Evolutionary conservation across 2,797 vertebrate species (phyloP), one percentile per base, ranked within the genome.

Genomic region (Silurus aristotelis): DNA sequence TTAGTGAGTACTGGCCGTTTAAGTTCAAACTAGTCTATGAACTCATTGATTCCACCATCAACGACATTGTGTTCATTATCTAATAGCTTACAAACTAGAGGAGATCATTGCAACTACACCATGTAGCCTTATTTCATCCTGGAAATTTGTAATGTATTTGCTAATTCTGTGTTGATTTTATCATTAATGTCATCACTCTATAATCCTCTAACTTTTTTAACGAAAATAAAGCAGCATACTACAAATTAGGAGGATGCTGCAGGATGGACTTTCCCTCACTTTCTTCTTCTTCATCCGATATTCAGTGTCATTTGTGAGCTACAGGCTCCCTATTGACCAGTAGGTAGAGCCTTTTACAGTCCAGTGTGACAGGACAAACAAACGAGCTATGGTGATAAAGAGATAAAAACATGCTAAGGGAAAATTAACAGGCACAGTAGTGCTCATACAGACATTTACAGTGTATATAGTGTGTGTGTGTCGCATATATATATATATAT

Each of bases 321-420:
- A 83, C 84, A 70, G 22, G 87, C 84, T 88, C 86, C 87, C 88
- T 90, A 87, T 90, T 84, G 60, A 85, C 88, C 82, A 92, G 86
- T 80, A 89, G 89, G 48, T 88, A 31, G 52, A 84, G 86, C 88
- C 88, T 48, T 87, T 87, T 63, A 75, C 64, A 79, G 52, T 79
- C 38, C 72, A 58, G 5, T 43, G 71, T 88, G 67, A 86, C 89
- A 92, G 90, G 52, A n/a, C 80, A 25, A 8, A 58, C 3, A 25
- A 8, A 58, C 3, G 17, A 56, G 25, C 25, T 56, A 27, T 13
- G 48, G n/a, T 17, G 13, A 56, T n/a, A 61, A 78, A 5, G 14
- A 48, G 56, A 64, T 58, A 73, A 55, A 73, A 73, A 15, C 46
- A 55, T 61, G 71, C 31, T 60, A 61, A 27, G 55, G 46, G 8